Conservation (phyloP, 2,797 vertebrate species). For the Cuniculus paca region DNA sequence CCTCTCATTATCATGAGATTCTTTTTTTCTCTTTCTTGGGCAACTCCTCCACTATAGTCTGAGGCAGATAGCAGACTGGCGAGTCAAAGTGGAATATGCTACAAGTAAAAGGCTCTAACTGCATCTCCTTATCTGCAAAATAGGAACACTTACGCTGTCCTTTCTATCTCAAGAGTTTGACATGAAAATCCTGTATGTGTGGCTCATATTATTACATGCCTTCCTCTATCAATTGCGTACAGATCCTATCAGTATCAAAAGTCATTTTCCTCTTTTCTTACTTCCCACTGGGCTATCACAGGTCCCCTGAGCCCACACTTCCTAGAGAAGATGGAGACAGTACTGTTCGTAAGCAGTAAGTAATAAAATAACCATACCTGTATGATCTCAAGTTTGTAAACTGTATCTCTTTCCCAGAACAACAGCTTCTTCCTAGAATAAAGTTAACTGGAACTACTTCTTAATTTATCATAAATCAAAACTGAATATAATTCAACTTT, state of each 20-base stretch:
- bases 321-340: not conserved
- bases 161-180: not conserved
- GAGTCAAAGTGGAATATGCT: not conserved
- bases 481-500: slow-evolving; percentile 19
- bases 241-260: not conserved
- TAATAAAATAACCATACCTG: slow-evolving; percentile 7
- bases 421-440: slow-evolving; percentile 16
- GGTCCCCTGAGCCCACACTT: not conserved
- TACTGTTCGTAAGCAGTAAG: not conserved
- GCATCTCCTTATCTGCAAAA: not conserved
- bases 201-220: not conserved
- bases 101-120: not conserved
- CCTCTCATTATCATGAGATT: not conserved
- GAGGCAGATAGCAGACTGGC: not conserved
- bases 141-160: not conserved
- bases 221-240: not conserved
- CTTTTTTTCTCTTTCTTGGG: not conserved
- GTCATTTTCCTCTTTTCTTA: not conserved
- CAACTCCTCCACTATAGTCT: not conserved
- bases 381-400: not conserved
- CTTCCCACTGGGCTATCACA: not conserved
- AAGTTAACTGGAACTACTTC: not conserved
- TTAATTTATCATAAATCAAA: slow-evolving; percentile 18
- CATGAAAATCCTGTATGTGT: not conserved
- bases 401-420: not conserved